Evolutionary conservation across 2,888 invertebrate genomes (phyloP), one percentile per base, ranked within the genome.

Genomic region (Lypha dubia): DNA sequence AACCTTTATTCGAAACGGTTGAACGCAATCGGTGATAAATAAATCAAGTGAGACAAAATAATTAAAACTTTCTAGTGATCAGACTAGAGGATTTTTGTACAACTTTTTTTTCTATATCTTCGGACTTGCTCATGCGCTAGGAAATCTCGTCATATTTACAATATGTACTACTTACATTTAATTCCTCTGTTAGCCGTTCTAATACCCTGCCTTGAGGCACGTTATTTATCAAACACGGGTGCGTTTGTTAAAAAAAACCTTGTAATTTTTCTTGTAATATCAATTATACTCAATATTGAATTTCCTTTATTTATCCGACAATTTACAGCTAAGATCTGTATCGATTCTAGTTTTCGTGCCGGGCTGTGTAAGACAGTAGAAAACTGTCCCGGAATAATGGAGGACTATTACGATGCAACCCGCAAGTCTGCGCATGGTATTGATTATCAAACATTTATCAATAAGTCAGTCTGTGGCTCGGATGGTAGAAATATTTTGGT

Each of bases 381-480:
- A 77, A 87, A 89, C 7, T 96, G 95, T 87, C 89, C 91, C 0
- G 89, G 91, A 0, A 89, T 95, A n/a, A 79, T 94, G n/a, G 89
- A 89, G 74, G 89, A 89, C 56, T 90, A 88, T 67, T 89, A 89
- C 53, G 88, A 86, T 49, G 87, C 87, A 56, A 71, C 86, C 83
- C 89, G 86, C 88, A 90, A 81, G 46, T 71, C 71, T 53, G 88
- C 85, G 0, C 90, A 81, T 88, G 89, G 84, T 63, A 88, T 86
- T 87, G 93, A 91, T 79, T 93, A 89, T 88, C 92, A 90, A 89
- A 90, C 88, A 67, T 93, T 88, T 87, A 89, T 97, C 68, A 93
- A 95, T 74, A 93, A 93, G 62, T 95, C 95, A 0, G 93, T 95
- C 17, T 97, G 97, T 88, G 95, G 95, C 0, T 95, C 94, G 86